phyloP scores from a whole-genome alignment of 2,113 vertebrate genomes.

The Chunga burmeisteri region DNA sequence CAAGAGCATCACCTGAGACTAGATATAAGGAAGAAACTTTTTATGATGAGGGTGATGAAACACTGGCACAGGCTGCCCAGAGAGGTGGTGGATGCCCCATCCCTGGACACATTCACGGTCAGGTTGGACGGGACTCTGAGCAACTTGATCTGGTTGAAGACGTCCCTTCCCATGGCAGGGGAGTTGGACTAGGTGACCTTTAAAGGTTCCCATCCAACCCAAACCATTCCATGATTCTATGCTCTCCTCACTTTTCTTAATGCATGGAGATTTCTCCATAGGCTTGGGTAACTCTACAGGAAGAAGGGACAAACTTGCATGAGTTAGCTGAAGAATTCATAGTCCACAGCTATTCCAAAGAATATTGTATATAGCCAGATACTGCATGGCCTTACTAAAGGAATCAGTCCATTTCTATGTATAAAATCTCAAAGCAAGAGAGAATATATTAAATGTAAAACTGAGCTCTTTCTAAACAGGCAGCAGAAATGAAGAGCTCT shows the following conservation, averaged over 20 bases:
- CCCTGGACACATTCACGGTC: background rate
- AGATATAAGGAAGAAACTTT: background rate
- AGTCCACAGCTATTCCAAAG: background rate
- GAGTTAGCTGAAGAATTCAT: background rate
- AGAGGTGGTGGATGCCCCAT: background rate
- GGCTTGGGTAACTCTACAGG: background rate
- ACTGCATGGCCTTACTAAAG: background rate
- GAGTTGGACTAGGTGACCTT: background rate
- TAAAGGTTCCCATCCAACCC: background rate
- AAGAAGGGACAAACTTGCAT: background rate
- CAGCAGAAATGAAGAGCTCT: accelerated
- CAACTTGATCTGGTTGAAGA: background rate
- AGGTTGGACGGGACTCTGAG: background rate
- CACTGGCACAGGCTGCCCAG: background rate
- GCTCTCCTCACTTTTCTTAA: background rate
- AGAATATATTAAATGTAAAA: background rate
- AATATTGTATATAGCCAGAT: background rate
- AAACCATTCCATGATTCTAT: background rate
- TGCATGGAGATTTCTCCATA: background rate
- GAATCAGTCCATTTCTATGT: background rate
- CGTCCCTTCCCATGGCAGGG: background rate
- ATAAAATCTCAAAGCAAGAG: background rate
- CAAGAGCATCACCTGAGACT: background rate
- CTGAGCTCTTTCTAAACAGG: background rate
- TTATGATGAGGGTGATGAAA: background rate